Base-by-base conservation (phyloP, 2,888 invertebrate species). In the Lapara coniferarum region DNA sequence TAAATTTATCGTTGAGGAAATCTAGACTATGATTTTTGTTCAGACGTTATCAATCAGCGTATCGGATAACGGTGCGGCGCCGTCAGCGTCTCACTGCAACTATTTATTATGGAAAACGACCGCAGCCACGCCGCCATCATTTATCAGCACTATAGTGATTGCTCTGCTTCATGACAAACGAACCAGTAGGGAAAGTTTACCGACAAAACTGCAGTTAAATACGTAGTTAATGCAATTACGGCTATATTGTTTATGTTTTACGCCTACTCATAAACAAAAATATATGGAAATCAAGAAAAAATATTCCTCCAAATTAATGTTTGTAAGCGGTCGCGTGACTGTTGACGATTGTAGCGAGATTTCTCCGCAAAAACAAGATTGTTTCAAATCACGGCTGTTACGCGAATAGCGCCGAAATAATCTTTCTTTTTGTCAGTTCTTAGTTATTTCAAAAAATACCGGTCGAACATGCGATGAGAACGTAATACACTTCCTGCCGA, bases 331-430 rank as follows among this genome's bases (percentile, higher is more conserved):
- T 89, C 80, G 92, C 90, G 92, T 92, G 91, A 88, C 90, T 83
- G 78, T 74, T 77, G 81, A 83, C 82, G 82, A 85, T 87, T 85
- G 84, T 81, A 78, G 74, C 75, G 74, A 89, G 89, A 90, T 90
- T 89, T 91, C 87, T 87, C 86, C 76, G 79, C 81, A 88, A 88
- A 86, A 90, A 88, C 83, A 81, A 86, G 85, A 89, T 88, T 86
- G 84, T 86, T 88, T 87, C 84, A 88, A 90, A 91, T 89, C 82
- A 87, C 85, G 78, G 84, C 82, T 81, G 85, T 88, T 88, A 88
- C 85, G 83, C 81, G 83, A 81, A 80, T 80, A 85, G 83, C 80
- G 82, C 77, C 81, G 79, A 86, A 87, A 86, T 82, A 76, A 78
- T 85, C 79, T 80, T 82, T 84, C 77, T 80, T 81, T 84, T 83